A percentile compares a stretch with the other conserved stretches of the same genome.
Evolutionary conservation across 2,113 vertebrate genomes (phyloP).

Genomic region (Chaetorhynchus papuensis): DNA sequence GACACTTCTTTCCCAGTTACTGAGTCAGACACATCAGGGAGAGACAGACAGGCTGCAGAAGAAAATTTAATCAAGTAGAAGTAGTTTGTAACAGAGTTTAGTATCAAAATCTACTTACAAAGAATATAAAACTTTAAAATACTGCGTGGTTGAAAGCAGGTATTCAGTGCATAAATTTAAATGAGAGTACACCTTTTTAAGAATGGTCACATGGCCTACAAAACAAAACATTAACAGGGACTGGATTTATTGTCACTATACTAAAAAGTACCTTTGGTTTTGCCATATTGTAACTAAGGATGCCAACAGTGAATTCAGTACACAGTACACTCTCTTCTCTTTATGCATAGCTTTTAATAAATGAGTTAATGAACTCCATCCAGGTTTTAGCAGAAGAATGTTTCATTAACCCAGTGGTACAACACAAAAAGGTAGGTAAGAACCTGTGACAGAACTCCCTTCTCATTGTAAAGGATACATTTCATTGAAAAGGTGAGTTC

Average conservation of each 20-base stretch:
- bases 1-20: constrained; percentile 63
- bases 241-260: background rate
- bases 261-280: background rate
- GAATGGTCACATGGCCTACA: background rate
- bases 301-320: background rate
- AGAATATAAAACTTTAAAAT: background rate
- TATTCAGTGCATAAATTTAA: background rate
- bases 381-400: background rate
- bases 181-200: background rate
- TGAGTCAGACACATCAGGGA: constrained; percentile 45
- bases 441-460: background rate
- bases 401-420: background rate
- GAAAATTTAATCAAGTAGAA: constrained; percentile 27
- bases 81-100: constrained; percentile 15
- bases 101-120: background rate
- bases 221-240: background rate
- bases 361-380: background rate
- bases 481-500: background rate
- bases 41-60: constrained; percentile 55
- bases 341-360: background rate
- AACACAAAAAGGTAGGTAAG: background rate
- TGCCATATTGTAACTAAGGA: background rate
- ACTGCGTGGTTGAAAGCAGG: background rate
- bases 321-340: background rate
- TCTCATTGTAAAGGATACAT: background rate